phyloP scores from a whole-genome alignment of 2,888 invertebrate species.

The Synanthedon formicaeformis region DNA sequence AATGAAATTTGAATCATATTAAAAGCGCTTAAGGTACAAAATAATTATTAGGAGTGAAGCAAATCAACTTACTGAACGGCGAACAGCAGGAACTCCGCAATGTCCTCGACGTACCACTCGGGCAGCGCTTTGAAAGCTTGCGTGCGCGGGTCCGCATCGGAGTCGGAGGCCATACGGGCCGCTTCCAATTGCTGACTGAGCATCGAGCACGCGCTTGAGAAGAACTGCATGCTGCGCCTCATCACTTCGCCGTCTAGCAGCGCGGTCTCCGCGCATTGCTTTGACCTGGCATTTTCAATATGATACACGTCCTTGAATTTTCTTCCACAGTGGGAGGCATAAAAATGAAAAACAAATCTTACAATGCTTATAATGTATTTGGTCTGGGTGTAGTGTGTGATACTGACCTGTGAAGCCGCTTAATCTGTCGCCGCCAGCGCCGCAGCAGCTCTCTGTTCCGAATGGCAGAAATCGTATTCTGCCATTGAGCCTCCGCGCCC shows the following conservation, averaged over 20 bases:
- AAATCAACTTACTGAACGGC: conserved; percentile 84
- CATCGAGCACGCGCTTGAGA: conserved; percentile 86
- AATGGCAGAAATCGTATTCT: conserved; percentile 77
- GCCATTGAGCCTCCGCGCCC: conserved; percentile 86
- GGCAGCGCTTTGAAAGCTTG: conserved; percentile 90
- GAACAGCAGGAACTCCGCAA: conserved; percentile 95
- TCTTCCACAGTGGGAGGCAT: too few species aligned
- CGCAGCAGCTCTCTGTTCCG: conserved; percentile 87
- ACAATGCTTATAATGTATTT: too few species aligned
- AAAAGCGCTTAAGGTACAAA: background rate
- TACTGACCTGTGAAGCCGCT: conserved; percentile 74
- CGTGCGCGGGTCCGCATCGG: conserved; percentile 44
- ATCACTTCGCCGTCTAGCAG: conserved; percentile 87
- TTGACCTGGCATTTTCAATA: conserved; percentile 72
- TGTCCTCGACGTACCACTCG: conserved; percentile 98
- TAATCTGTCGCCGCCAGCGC: conserved; percentile 89
- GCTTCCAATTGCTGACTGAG: conserved; percentile 76
- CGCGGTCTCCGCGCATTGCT: conserved; percentile 91
- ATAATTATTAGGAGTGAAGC: background rate
- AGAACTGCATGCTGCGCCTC: conserved; percentile 86
- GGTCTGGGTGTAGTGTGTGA: conserved; percentile 8
- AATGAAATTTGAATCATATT: too few species aligned
- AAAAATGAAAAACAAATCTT: too few species aligned
- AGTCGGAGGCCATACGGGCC: conserved; percentile 51
- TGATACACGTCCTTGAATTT: too few species aligned